Conservation (phyloP, 2,888 invertebrate genomes). For the Limulus polyphemus region DNA sequence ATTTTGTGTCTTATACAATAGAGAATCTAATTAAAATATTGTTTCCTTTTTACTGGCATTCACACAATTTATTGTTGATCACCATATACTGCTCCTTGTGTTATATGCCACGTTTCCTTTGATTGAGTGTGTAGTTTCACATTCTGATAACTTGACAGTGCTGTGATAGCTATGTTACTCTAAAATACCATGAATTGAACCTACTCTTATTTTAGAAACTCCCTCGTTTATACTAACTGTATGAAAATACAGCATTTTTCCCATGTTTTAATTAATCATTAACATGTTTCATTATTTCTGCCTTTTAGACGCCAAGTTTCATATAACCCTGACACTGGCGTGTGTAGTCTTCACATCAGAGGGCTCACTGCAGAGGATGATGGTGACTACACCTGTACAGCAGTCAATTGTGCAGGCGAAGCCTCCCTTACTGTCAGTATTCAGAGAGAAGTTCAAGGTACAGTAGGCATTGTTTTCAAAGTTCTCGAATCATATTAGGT, state of each 20-base stretch:
- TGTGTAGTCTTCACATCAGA: constrained; percentile 78
- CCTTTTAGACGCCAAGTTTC: constrained; percentile 73
- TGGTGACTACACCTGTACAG: constrained; percentile 90
- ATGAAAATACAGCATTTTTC: background rate
- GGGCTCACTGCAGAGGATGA: constrained; percentile 91
- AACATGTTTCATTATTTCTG: background rate
- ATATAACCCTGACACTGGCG: constrained; percentile 80
- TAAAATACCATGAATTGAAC: background rate
- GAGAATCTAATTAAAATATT: too few relatives aligned
- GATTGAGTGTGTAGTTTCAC: too few relatives aligned
- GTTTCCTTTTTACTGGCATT: too few relatives aligned
- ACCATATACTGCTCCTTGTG: too few relatives aligned
- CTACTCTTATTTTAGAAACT: background rate
- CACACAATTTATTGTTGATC: too few relatives aligned
- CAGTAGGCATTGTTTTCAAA: constrained; percentile 4
- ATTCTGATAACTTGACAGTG: too few relatives aligned
- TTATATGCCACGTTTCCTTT: too few relatives aligned
- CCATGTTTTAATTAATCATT: background rate
- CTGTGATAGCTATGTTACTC: background rate
- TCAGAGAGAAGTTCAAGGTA: constrained; percentile 54
- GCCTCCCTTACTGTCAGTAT: constrained; percentile 91
- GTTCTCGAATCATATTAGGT: background rate
- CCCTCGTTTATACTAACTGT: background rate
- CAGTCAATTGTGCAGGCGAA: constrained; percentile 89
- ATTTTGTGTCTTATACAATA: too few relatives aligned